Evolutionary conservation across 1,140 invertebrate genomes (phyloP).

Genomic region (Thrips palmi): DNA sequence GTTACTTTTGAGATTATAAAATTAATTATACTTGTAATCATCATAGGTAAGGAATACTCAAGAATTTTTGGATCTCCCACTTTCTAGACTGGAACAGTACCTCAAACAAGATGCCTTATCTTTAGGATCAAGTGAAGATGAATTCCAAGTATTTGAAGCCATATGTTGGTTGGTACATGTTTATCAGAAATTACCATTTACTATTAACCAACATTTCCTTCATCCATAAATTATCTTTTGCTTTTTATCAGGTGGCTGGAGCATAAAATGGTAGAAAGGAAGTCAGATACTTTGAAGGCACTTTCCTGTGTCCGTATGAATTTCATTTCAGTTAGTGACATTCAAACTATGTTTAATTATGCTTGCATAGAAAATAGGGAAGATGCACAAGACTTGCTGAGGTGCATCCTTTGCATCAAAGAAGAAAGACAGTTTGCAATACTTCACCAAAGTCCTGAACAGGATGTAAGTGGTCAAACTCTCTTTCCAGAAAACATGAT

Average conservation of each 20-base stretch:
- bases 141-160: constrained; percentile 25
- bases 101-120: no score
- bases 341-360: constrained; percentile 15
- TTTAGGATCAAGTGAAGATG: constrained; percentile 17
- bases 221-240: no score
- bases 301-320: constrained; percentile 20
- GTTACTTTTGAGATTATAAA: no score
- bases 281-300: constrained; percentile 18
- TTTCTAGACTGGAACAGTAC: no score
- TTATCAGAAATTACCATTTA: no score
- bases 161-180: no score
- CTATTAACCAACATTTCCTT: no score
- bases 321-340: constrained; percentile 12
- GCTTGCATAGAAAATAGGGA: constrained; percentile 12
- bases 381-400: constrained; percentile 12
- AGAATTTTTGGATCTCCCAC: constrained; percentile 24
- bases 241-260: constrained; percentile 26
- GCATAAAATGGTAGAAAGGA: constrained; percentile 21
- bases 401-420: constrained; percentile 14
- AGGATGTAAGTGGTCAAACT: constrained; percentile 6
- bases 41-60: constrained; percentile 20
- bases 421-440: no score
- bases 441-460: not conserved
- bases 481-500: constrained; percentile 3
- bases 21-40: no score